These are phyloP conservation scores for Saturnia pavonia DNA, from an alignment of 2,888 invertebrate genomes.

Conservation along the genomic window DNA sequence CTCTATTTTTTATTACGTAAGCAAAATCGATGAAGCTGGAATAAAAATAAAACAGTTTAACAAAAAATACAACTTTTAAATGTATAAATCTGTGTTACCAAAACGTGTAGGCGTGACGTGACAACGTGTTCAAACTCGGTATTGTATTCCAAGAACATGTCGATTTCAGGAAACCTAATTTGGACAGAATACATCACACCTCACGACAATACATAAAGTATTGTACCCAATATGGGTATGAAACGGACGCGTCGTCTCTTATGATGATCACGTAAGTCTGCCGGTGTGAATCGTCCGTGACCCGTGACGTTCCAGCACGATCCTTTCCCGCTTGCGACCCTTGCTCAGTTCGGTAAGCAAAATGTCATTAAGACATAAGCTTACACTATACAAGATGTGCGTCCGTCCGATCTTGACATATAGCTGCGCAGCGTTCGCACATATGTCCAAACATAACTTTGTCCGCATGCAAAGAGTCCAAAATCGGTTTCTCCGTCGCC, in stretches of 20 bases:
- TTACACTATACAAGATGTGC: too few relatives aligned
- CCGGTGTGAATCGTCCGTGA: constrained; percentile 44
- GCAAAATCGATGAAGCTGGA: background rate
- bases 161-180: constrained; percentile 7
- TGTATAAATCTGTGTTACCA: background rate
- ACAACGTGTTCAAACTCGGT: background rate
- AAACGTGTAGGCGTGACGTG: constrained; percentile 1
- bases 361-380: too few relatives aligned
- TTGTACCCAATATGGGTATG: constrained; percentile 1
- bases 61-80: background rate
- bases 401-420: too few relatives aligned
- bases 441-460: too few relatives aligned
- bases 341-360: too few relatives aligned
- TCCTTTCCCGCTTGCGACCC: too few relatives aligned
- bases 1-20: too few relatives aligned
- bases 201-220: background rate
- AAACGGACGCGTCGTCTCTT: background rate
- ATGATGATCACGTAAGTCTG: constrained; percentile 5
- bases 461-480: too few relatives aligned
- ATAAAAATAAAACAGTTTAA: background rate
- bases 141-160: constrained; percentile 2
- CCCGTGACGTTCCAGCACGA: constrained; percentile 59
- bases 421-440: too few relatives aligned
- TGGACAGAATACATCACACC: constrained; percentile 1
- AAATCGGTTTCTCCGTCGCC: too few relatives aligned